Evolutionary conservation across 2,888 invertebrate species (phyloP), one percentile per base, ranked within the genome.

Genomic region (Drosophila silvestris): DNA sequence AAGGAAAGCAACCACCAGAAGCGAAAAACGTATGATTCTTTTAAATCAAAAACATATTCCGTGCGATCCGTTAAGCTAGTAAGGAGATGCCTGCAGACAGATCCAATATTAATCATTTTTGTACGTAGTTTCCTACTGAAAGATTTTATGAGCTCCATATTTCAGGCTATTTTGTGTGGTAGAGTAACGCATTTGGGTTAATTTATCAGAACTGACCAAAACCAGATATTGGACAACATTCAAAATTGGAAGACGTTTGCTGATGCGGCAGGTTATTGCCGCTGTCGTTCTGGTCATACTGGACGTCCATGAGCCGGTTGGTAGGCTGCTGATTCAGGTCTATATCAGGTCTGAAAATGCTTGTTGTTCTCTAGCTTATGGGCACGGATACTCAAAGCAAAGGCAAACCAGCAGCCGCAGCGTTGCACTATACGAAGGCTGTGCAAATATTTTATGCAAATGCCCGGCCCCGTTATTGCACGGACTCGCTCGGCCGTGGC

Each of bases 361-460:
- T 84, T 89, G 85, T 79, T 85, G 88, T 79, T 89, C 89, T 82
- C 85, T 86, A 89, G 85, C 89, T 85, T 85, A 85, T 89, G 87
- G 85, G 76, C 89, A 86, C 71, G 71, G 73, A 65, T 76, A 56
- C 72, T 85, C 86, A 88, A 85, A 85, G 89, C 83, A 74, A 69
- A 71, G 69, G 73, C 79, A 79, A 80, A 61, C 75, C 70, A 80
- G 75, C 77, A 78, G 81, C 71, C 71, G 73, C 65, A 77, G 70
- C 84, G 77, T 75, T 85, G 85, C 83, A 83, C 86, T 82, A 86
- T 78, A 79, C 89, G 87, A 84, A 89, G 84, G 89, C 89, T 92
- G 86, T 81, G 90, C 88, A 92, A 92, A 91, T 92, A 91, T 92
- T 91, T 91, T 91, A 90, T 91, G 92, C 90, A 92, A 91, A 91